These are phyloP conservation scores for Pelmatolapia mariae DNA, from an alignment of 2,113 vertebrate species.

Conservation along the genomic window DNA sequence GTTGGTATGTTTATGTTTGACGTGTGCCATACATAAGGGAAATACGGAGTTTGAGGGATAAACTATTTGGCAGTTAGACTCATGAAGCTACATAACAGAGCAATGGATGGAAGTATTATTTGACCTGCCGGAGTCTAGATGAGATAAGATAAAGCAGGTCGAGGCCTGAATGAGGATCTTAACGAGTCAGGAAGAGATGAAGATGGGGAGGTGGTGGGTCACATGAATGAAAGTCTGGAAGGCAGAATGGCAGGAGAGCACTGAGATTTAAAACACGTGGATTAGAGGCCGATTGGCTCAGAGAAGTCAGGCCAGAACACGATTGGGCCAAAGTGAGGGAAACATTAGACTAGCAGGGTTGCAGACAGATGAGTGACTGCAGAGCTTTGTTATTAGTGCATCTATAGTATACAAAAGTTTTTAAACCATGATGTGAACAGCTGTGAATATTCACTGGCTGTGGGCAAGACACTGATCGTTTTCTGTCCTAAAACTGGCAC, in stretches of 20 bases:
- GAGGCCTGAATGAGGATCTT: neutral
- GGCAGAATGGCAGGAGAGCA: neutral
- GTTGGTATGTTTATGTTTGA: neutral
- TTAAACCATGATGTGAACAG: neutral
- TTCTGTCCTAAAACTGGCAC: neutral
- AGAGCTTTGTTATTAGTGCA: neutral
- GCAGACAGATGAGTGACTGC: neutral
- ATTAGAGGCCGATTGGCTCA: neutral
- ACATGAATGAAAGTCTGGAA: neutral
- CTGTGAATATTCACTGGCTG: neutral
- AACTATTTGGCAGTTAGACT: neutral
- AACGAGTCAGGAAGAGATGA: accelerated
- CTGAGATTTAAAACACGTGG: neutral
- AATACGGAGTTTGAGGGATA: neutral
- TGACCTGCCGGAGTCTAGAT: neutral
- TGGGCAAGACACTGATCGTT: neutral
- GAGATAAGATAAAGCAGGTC: neutral
- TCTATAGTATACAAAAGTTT: neutral
- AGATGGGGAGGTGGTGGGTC: neutral
- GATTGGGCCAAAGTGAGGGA: neutral
- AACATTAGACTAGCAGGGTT: neutral
- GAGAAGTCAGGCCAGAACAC: neutral
- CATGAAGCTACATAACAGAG: neutral
- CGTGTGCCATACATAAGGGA: neutral
- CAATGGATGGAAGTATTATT: neutral